Evolutionary conservation across 2,113 vertebrate species (phyloP).

Genomic region (Thunnus thynnus): DNA sequence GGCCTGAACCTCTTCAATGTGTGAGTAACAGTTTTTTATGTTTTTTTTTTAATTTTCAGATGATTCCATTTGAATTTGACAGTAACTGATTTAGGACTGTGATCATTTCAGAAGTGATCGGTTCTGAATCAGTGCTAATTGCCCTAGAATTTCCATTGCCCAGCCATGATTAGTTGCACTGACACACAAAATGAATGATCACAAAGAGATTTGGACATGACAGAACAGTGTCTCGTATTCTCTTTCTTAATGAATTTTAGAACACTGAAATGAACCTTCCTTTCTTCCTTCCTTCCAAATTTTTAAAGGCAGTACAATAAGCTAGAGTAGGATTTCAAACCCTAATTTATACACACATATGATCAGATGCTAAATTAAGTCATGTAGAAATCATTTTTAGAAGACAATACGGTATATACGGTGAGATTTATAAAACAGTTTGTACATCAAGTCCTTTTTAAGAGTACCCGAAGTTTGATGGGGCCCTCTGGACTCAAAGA

Average conservation of each 20-base stretch:
- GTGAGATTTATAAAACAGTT: constrained; percentile 16
- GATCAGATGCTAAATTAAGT: not conserved
- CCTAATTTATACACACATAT: not conserved
- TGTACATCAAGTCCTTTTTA: not conserved
- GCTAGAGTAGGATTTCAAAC: not conserved
- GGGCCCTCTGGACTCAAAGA: constrained; percentile 37
- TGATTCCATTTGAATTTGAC: not conserved
- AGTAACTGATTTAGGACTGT: too few species aligned
- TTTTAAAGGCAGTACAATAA: not conserved
- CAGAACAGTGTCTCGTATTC: not conserved
- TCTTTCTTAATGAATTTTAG: constrained; percentile 20
- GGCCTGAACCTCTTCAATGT: constrained; percentile 99
- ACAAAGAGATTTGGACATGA: not conserved
- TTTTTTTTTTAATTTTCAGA: not conserved
- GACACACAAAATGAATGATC: constrained; percentile 7
- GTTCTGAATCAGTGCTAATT: not conserved
- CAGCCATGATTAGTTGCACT: not conserved
- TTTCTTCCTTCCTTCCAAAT: not conserved
- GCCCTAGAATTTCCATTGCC: not conserved
- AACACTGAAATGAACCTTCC: not conserved
- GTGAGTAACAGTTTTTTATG: constrained; percentile 84
- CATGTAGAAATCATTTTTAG: too few species aligned
- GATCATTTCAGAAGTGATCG: not conserved
- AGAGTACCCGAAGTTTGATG: constrained; percentile 32
- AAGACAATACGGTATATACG: not conserved